Conservation (phyloP, 2,888 invertebrate species). For the Drosophila neoperkinsi region DNA sequence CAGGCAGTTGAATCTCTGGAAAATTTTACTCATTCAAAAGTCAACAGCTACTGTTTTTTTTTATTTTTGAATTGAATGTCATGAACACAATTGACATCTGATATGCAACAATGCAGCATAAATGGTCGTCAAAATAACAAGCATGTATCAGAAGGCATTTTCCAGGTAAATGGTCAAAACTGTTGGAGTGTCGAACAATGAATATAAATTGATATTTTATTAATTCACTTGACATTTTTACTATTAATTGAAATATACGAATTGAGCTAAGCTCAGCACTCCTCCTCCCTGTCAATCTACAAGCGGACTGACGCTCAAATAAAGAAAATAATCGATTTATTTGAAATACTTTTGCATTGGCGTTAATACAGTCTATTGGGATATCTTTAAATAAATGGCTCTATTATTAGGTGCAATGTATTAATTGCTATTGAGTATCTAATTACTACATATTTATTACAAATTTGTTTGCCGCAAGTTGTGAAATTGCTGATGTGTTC, state of each 20-base stretch:
- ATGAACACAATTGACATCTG: slow-evolving; percentile 59
- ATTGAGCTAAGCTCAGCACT: slow-evolving; percentile 33
- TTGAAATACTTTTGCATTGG: neutral
- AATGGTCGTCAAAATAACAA: neutral
- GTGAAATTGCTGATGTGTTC: neutral
- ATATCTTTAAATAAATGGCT: neutral
- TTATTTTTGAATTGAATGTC: slow-evolving; percentile 35
- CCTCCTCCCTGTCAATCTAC: too few species aligned
- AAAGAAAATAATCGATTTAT: neutral
- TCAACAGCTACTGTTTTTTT: slow-evolving; percentile 28
- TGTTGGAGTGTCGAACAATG: slow-evolving; percentile 35
- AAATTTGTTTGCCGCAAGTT: neutral
- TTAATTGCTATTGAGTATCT: neutral
- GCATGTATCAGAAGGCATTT: neutral
- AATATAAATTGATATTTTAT: slow-evolving; percentile 71
- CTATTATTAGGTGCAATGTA: neutral
- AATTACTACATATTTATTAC: neutral
- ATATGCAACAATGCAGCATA: slow-evolving; percentile 15
- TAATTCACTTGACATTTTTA: slow-evolving; percentile 53
- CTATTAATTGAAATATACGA: slow-evolving; percentile 47
- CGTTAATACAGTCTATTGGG: slow-evolving; percentile 1
- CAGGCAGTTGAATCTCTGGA: slow-evolving; percentile 53
- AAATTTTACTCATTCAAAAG: slow-evolving; percentile 45
- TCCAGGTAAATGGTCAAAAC: neutral
- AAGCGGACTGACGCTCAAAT: neutral